Evolutionary conservation across 2,113 vertebrate genomes (phyloP).

Genomic region (Pollachius pollachius): DNA sequence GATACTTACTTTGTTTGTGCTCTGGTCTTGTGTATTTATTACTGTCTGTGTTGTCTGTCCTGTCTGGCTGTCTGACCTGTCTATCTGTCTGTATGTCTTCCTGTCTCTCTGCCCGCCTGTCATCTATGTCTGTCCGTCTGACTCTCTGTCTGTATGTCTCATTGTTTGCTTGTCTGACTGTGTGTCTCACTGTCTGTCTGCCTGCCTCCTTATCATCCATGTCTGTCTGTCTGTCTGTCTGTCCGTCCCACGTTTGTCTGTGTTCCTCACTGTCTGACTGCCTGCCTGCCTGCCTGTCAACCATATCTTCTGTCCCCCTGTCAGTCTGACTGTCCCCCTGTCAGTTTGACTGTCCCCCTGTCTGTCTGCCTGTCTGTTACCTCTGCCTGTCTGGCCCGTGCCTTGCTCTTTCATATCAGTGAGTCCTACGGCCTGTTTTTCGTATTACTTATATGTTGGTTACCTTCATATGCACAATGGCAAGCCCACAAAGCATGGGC

Average conservation of each 20-base stretch:
- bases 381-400: neutral
- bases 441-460: constrained; percentile 25
- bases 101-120: too few species aligned
- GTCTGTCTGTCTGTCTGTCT: constrained; percentile 47
- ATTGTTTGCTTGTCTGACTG: constrained; percentile 21
- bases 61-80: too few species aligned
- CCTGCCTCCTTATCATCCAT: neutral
- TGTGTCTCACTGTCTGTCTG: too few species aligned
- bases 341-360: neutral
- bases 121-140: neutral
- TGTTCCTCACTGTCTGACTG: too few species aligned
- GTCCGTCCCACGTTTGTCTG: neutral
- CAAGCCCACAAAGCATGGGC: constrained; percentile 47
- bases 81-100: too few species aligned
- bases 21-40: too few species aligned
- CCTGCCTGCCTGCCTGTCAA: too few species aligned
- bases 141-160: constrained; percentile 27
- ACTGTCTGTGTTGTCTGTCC: too few species aligned
- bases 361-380: neutral
- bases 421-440: neutral
- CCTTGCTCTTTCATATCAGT: too few species aligned
- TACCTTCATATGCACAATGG: constrained; percentile 53
- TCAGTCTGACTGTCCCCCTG: too few species aligned
- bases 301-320: too few species aligned
- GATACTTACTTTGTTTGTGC: too few species aligned